Base-by-base conservation (phyloP, 2,113 vertebrate genomes). In the Chloroceryle aenea region DNA sequence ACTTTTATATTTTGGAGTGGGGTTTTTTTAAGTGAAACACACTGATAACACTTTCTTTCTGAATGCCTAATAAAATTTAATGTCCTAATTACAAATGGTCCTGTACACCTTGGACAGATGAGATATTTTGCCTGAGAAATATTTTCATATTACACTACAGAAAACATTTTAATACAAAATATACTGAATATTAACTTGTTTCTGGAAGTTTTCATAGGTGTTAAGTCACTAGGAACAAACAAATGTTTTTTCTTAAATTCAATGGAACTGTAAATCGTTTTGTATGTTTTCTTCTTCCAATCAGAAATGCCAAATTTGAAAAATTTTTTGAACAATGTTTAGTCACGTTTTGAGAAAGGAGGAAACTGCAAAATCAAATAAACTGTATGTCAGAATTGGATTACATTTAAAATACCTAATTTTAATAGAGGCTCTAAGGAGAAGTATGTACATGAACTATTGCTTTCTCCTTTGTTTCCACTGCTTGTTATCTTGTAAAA, bases 401-500 rank as follows among this genome's bases (percentile, higher is more conserved):
- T 59, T 74, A 38, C 4, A 16, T 85, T 87, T 13, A n/a, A 78
- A 89, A 66, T 52, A 42, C 4, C 1, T 13, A 53, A 61, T n/a
- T 42, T 27, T 23, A 85, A 34, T 29, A 62, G 15, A 42, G 16
- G 20, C 6, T 83, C 12, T 36, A 77, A 74, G 25, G 7, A 82
- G 58, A 85, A 32, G 15, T 61, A 47, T 36, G 45, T 42, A 34
- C 20, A 80, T 5, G 4, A 76, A 42, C 7, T 0, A 8, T 68
- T 79, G 66, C 53, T 91, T 91, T 91, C 45, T 82, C 38, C 94
- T 93, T 87, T 64, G 29, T 7, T 90, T 95, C 47, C 50, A 85
- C 66, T 85, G 7, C 18, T 68, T 87, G 38, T 69, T 53, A 55
- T 69, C 74, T 89, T 20, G 4, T 56, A 72, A 85, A 82, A 34